Base-by-base conservation (phyloP, 2,113 vertebrate species). In the Sporophila hypoxantha region DNA sequence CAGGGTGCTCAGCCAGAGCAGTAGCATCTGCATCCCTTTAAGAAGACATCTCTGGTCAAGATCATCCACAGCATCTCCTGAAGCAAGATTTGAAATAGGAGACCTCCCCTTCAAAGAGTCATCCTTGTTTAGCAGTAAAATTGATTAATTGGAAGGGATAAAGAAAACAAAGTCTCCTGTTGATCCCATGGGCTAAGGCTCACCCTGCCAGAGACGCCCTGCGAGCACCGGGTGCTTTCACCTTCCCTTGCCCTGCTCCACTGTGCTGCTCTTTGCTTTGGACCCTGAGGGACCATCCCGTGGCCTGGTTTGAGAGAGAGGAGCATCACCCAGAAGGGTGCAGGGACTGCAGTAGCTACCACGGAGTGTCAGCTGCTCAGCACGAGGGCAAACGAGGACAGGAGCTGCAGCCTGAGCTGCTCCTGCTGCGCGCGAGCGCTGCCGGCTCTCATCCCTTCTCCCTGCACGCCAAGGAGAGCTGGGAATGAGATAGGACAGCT, bases 121-220 rank as follows among this genome's bases (percentile, higher is more conserved):
- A 2, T 46, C 21, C 84, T 93, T 93, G 91, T 92, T 93, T 88
- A 91, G 83, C 77, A 57, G 70, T 93, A 90, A 75, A 90, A 91
- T 34, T 81, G 92, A 95, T 88, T 77, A 71, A 94, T 91, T 85
- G 46, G 53, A 78, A 59, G 66, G 59, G 59, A 61, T 83, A 85
- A 92, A 81, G 80, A 41, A 93, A 93, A 92, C 83, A 80, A 84
- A 76, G 66, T 6, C 66, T 37, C 37, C 27, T 85, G 79, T 91
- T 80, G 85, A 32, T 71, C 44, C 74, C 3, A 0, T 0, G 0
- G 61, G 74, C 34, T 53, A 25, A 57, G 77, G 34, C 49, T 82
- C 10, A 14, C 59, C 19, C 3, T 59, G 76, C 46, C 71, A 47
- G 55, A 52, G 80, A 16, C 1, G 2, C 56, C 44, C 79, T 42